phyloP scores from a whole-genome alignment of 35 echinoderm and acorn worm species.

The Strongylocentrotus purpuratus region DNA sequence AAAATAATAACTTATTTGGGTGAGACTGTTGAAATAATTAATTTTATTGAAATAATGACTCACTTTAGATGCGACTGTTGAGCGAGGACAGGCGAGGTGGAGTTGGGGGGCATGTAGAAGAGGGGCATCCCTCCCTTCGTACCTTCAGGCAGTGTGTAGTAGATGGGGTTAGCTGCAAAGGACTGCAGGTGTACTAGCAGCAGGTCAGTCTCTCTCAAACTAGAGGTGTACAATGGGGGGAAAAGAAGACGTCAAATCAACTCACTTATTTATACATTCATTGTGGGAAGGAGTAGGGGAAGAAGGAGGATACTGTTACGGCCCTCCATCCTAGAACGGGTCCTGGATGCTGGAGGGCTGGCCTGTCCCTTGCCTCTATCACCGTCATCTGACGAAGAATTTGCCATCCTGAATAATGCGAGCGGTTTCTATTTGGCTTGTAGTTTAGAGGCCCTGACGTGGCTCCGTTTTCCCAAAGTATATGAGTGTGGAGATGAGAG shows the following conservation, averaged over 20 bases:
- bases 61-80: constrained; percentile 75
- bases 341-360: too few relatives aligned
- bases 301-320: too few relatives aligned
- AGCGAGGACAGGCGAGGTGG: constrained; percentile 84
- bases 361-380: too few relatives aligned
- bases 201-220: constrained; percentile 79
- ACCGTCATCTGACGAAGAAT: too few relatives aligned
- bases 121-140: constrained; percentile 92
- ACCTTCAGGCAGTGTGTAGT: constrained; percentile 88
- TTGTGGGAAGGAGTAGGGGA: too few relatives aligned
- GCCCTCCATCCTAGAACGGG: too few relatives aligned
- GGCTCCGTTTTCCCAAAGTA: too few relatives aligned
- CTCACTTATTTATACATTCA: too few relatives aligned
- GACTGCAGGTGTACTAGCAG: constrained; percentile 91
- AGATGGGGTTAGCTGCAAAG: constrained; percentile 87
- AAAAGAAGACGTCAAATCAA: not conserved
- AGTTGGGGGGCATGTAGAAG: constrained; percentile 97
- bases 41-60: not conserved
- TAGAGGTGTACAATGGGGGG: not conserved
- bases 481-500: too few relatives aligned
- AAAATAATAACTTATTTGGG: not conserved
- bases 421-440: too few relatives aligned
- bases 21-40: not conserved
- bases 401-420: too few relatives aligned
- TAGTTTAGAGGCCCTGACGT: too few relatives aligned